Percentiles rank a stretch among this genome's conserved stretches.
Evolutionary conservation across 2,797 vertebrate genomes (phyloP).

Genomic region (Carapus acus): DNA sequence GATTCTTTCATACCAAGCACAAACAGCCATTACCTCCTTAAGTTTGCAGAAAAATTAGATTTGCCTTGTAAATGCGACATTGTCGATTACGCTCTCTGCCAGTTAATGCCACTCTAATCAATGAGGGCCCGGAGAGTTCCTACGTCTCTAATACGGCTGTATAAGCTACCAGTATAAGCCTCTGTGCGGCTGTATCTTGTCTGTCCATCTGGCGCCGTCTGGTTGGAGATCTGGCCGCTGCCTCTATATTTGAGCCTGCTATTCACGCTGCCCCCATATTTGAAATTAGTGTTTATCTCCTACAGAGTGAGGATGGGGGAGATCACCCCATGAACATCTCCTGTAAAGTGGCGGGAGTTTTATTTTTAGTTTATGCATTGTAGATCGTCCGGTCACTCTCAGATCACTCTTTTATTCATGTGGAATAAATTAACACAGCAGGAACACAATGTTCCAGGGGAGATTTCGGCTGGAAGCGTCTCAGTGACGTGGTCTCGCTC

Average conservation of each 20-base stretch:
- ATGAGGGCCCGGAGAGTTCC: neutral
- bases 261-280: neutral
- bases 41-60: no score
- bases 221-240: neutral
- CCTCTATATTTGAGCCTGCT: constrained; percentile 1
- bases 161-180: neutral
- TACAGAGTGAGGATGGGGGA: neutral
- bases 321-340: neutral
- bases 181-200: neutral
- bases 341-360: neutral
- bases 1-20: no score
- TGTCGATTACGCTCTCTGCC: no score
- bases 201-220: neutral
- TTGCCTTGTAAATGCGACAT: no score
- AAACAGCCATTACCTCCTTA: no score
- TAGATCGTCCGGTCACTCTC: neutral
- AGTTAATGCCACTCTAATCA: no score
- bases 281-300: constrained; percentile 1
- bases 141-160: neutral
- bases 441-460: neutral
- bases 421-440: neutral
- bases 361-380: neutral
- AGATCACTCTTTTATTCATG: neutral
- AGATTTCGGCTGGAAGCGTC: neutral
- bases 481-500: neutral